Base-by-base conservation (phyloP, 2,888 invertebrate genomes). In the Piscicola geometra region DNA sequence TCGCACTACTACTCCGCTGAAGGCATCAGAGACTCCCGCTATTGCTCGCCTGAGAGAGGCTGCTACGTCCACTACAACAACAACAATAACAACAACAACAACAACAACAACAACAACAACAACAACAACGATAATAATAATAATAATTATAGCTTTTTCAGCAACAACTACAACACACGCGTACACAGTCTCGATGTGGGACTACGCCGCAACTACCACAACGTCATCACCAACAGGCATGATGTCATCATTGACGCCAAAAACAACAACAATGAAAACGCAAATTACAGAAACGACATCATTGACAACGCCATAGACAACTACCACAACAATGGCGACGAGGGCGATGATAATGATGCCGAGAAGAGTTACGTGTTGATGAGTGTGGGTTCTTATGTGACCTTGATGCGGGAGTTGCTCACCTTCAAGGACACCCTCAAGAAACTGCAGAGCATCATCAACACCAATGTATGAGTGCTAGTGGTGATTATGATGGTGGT, bases 381-480 rank as follows among this genome's bases (percentile, higher is more conserved):
- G 60, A 56, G 60, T 56, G 60, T 56, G 21, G 60, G 60, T 21
- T 56, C 60, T 5, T 56, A 56, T 21, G 60, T 56, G 21, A n/a
- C 15, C n/a, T 21, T 56, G 60, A 56, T 56, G 60, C 9, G 60
- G 25, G 60, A 56, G 60, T 25, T 56, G 60, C 3, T 56, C 3
- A 21, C 15, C 25, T 56, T 18, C 60, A 56, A 56, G n/a, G 60
- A 56, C 25, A 56, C 60, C 60, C 60, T 56, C 60, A 56, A 56
- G 60, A 56, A 56, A n/a, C 25, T 56, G 12, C 60, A 56, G 60
- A 56, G 3, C n/a, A 56, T 56, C 60, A 56, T 56, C 60, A 56
- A 56, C 60, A 56, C 60, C 25, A n/a, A 56, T 21, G 25, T 56
- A 15, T 56, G 60, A 56, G 41, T 41, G 9, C 15, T 5, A 41